Evolutionary conservation across 1,140 invertebrate genomes (phyloP).

Genomic region (Aphaenogaster rudis): DNA sequence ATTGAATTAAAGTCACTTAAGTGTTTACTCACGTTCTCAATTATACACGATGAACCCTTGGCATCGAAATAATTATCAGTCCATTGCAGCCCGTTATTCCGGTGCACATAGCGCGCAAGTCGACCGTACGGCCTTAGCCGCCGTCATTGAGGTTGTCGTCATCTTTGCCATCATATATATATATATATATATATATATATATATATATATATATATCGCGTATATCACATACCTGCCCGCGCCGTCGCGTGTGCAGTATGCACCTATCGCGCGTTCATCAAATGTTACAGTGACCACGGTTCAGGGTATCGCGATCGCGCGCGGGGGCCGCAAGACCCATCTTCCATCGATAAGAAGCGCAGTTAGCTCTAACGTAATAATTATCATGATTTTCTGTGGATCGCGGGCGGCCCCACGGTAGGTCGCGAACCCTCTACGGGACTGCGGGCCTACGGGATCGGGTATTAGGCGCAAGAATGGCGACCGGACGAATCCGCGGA

Average conservation of each 20-base stretch:
- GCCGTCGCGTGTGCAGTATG: conserved; percentile 61
- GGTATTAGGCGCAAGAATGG: conserved; percentile 77
- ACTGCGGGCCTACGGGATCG: conserved; percentile 76
- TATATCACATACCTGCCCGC: conserved; percentile 66
- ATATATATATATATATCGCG: conserved; percentile 8
- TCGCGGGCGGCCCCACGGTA: conserved; percentile 66
- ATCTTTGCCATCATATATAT: conserved; percentile 61
- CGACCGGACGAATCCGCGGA: conserved; percentile 68
- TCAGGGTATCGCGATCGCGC: conserved; percentile 56
- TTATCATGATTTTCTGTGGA: conserved; percentile 83
- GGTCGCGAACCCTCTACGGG: conserved; percentile 70
- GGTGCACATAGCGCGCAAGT: conserved; percentile 43
- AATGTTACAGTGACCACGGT: conserved; percentile 76
- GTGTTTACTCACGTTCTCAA: conserved; percentile 86
- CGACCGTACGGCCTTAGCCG: conserved; percentile 61
- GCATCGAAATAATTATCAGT: conserved; percentile 85
- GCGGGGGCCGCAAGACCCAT: conserved; percentile 17
- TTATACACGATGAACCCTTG: conserved; percentile 84
- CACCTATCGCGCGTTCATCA: conserved; percentile 64
- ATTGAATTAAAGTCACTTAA: conserved; percentile 85
- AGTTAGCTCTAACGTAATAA: conserved; percentile 84
- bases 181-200: conserved; percentile 7
- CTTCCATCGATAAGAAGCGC: conserved; percentile 75
- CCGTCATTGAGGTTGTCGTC: conserved; percentile 65
- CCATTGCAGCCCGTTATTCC: conserved; percentile 82